Conservation (phyloP, 2,888 invertebrate genomes). For the Xestia xanthographa region DNA sequence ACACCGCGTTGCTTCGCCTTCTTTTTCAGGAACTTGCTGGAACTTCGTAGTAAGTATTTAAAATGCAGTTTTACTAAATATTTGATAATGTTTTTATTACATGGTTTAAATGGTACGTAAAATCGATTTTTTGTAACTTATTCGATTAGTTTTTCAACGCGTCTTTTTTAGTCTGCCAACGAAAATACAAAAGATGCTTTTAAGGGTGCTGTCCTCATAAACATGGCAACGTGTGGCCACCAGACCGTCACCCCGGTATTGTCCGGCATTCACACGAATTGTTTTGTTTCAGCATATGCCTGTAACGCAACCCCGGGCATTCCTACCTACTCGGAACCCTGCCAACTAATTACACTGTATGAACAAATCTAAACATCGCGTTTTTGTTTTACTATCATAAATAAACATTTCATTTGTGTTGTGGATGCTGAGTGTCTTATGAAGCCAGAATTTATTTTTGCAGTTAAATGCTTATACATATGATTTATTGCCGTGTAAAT, state of each 20-base stretch:
- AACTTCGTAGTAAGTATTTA: neutral
- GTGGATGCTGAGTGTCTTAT: slow-evolving; percentile 48
- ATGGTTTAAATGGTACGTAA: neutral
- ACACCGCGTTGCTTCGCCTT: neutral
- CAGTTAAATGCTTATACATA: slow-evolving; percentile 6
- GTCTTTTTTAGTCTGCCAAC: neutral
- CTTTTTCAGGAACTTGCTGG: neutral
- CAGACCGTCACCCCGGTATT: slow-evolving; percentile 77
- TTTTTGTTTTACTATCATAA: slow-evolving; percentile 69
- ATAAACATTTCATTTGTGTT: slow-evolving; percentile 61
- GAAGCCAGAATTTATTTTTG: slow-evolving; percentile 51
- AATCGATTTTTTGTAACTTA: neutral
- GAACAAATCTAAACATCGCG: slow-evolving; percentile 70
- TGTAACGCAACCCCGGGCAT: slow-evolving; percentile 78
- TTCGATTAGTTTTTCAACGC: neutral
- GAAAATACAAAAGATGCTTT: neutral
- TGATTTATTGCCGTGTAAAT: slow-evolving; percentile 55
- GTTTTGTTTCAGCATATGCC: slow-evolving; percentile 86
- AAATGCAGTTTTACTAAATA: neutral
- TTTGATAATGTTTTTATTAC: neutral
- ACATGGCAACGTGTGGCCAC: slow-evolving; percentile 67
- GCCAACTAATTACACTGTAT: slow-evolving; percentile 86
- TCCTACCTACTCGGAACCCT: slow-evolving; percentile 87
- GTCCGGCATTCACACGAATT: slow-evolving; percentile 87
- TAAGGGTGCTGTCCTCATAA: slow-evolving; percentile 57